Conservation (phyloP, 2,113 vertebrate genomes). For the Myanophis thanlyinensis region DNA sequence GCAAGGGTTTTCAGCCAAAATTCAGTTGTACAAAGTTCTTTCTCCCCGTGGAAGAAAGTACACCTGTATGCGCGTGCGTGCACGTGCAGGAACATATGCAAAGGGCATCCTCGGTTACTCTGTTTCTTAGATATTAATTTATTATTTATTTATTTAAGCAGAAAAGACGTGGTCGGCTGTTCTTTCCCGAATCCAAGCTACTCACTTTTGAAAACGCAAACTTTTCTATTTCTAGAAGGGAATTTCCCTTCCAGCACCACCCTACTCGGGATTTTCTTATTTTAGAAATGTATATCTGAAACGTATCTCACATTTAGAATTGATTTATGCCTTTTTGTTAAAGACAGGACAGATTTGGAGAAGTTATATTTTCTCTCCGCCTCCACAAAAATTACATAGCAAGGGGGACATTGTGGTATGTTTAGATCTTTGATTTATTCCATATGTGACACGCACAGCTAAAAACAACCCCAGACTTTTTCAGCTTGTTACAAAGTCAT, state of each 20-base stretch:
- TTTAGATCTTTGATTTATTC: conserved; percentile 70
- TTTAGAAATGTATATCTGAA: neutral
- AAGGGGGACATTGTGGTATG: conserved; percentile 68
- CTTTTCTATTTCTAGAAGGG: neutral
- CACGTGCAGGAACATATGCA: neutral
- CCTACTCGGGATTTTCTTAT: neutral
- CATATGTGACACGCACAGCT: conserved; percentile 66
- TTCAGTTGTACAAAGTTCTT: neutral
- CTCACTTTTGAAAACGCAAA: neutral
- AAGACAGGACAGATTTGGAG: neutral
- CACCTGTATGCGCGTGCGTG: neutral
- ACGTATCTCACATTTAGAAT: neutral
- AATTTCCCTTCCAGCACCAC: neutral
- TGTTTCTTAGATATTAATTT: neutral
- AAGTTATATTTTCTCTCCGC: conserved; percentile 37
- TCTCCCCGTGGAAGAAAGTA: neutral
- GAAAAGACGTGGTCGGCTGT: neutral
- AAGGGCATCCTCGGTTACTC: neutral
- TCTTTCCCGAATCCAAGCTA: accelerated
- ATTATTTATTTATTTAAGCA: too few species aligned
- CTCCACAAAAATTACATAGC: conserved; percentile 14
- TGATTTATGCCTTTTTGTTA: conserved; percentile 54
- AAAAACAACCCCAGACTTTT: conserved; percentile 9
- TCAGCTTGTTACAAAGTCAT: conserved; percentile 6
- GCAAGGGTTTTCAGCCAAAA: conserved; percentile 25